phyloP scores from a whole-genome alignment of 2,888 invertebrate genomes.

The Unio delphinus region DNA sequence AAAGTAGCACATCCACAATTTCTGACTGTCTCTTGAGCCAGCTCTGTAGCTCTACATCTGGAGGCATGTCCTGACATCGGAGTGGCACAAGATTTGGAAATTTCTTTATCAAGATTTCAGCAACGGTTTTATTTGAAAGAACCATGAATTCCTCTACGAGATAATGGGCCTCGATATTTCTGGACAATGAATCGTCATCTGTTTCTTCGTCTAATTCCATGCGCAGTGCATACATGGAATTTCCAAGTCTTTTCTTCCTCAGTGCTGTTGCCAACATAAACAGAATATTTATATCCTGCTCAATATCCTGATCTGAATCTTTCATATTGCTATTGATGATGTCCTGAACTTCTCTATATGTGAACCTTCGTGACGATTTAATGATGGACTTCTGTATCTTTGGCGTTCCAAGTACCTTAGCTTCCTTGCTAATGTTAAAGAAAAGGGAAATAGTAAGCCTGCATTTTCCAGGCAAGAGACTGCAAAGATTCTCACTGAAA shows the following conservation, averaged over 20 bases:
- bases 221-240: slow-evolving; percentile 11
- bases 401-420: background rate
- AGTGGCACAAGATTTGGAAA: slow-evolving; percentile 25
- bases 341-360: slow-evolving; percentile 25
- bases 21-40: slow-evolving; percentile 14
- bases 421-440: slow-evolving; percentile 11
- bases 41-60: slow-evolving; percentile 7
- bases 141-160: slow-evolving; percentile 40
- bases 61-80: slow-evolving; percentile 21
- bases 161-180: slow-evolving; percentile 22
- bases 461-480: slow-evolving; percentile 25
- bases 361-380: slow-evolving; percentile 12
- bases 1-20: slow-evolving; percentile 10
- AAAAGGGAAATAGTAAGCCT: slow-evolving; percentile 36
- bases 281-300: slow-evolving; percentile 11
- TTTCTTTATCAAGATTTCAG: slow-evolving; percentile 11
- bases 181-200: slow-evolving; percentile 7
- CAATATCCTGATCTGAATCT: background rate
- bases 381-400: slow-evolving; percentile 12
- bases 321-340: slow-evolving; percentile 2
- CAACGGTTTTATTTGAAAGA: slow-evolving; percentile 23
- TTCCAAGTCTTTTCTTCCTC: slow-evolving; percentile 18
- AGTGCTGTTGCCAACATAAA: slow-evolving; percentile 17
- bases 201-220: slow-evolving; percentile 1
- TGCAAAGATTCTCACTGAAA: slow-evolving; percentile 23